Base-by-base conservation (phyloP, 2,113 vertebrate species). In the Lasiurus borealis region DNA sequence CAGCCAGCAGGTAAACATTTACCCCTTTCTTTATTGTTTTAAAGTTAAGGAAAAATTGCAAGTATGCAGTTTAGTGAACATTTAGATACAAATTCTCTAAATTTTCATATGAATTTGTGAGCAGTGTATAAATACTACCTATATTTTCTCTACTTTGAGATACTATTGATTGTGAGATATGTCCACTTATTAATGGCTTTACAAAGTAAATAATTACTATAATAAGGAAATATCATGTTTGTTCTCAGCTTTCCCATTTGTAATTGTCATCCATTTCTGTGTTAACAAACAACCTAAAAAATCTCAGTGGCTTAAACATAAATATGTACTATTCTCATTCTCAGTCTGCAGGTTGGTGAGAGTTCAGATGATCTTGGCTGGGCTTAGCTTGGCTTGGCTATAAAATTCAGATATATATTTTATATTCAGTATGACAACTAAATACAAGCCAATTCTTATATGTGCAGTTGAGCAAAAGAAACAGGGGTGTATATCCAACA, bases 1-100 rank as follows among this genome's bases (percentile, higher is more conserved):
- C 69, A 98, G 96, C 93, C 94, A 88, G 25, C 97, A 98, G 97
- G 98, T 97, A 71, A 85, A 77, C 27, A 3, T 1, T n/a, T 12
- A 31, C n/a, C 19, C 34, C 40, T 93, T 66, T 66, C 72, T 71
- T 73, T 88, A 82, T 50, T 83, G 34, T 69, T 94, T 71, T 13
- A 68, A 85, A 59, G 25, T 29, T 23, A 40, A 69, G n/a, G 90
- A 64, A 77, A 78, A 5, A 18, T 50, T 52, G 6, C 36, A 57
- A 8, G 6, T 66, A 16, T 29, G 3, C 29, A 62, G 25, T 40
- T 72, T 52, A 64, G 76, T 27, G 25, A 57, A 59, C 34, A 72
- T 40, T 84, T 88, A 84, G 87, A 36, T 72, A n/a, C 8, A 19
- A 4, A 0, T 62, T 78, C 54, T 78, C 34, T 66, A 62, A 66